Percentiles rank a stretch among this genome's conserved stretches.
Evolutionary conservation across 2,797 vertebrate genomes (phyloP).

Genomic region (Etheostoma nigrum): DNA sequence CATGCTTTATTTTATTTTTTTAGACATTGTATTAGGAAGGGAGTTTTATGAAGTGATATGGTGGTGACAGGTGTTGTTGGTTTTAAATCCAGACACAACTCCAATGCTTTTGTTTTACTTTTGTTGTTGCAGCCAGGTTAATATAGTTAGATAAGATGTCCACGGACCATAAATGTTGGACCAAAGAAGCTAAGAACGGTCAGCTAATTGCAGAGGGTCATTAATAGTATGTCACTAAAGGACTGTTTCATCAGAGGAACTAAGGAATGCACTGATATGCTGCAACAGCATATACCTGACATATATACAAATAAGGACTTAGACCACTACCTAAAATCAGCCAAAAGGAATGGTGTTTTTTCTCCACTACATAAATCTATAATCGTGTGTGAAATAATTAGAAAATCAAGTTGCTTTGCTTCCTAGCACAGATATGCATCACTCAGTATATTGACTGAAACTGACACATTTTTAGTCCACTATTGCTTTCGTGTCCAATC

Average conservation of each 20-base stretch:
- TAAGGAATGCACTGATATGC: slow-evolving; percentile 21
- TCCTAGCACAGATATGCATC: too few species aligned
- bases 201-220: slow-evolving; percentile 1
- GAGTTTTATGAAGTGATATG: neutral
- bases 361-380: neutral
- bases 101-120: neutral
- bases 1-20: too few species aligned
- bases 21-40: too few species aligned
- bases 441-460: slow-evolving; percentile 1
- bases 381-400: neutral
- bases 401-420: neutral
- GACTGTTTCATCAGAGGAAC: neutral
- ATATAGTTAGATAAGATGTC: neutral
- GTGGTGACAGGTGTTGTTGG: slow-evolving; percentile 3
- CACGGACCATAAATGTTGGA: slow-evolving; percentile 51
- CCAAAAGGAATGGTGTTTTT: slow-evolving; percentile 1
- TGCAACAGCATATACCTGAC: neutral
- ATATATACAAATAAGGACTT: neutral
- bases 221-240: neutral
- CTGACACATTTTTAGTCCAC: neutral
- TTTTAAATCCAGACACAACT: neutral
- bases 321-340: slow-evolving; percentile 7
- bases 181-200: slow-evolving; percentile 53
- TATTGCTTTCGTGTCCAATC: neutral
- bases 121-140: neutral